A percentile compares a stretch with the other conserved stretches of the same genome.
These are phyloP conservation scores for Enteromius afrohamiltoni DNA, from an alignment of 2,797 vertebrate species.

Conservation along the genomic window DNA sequence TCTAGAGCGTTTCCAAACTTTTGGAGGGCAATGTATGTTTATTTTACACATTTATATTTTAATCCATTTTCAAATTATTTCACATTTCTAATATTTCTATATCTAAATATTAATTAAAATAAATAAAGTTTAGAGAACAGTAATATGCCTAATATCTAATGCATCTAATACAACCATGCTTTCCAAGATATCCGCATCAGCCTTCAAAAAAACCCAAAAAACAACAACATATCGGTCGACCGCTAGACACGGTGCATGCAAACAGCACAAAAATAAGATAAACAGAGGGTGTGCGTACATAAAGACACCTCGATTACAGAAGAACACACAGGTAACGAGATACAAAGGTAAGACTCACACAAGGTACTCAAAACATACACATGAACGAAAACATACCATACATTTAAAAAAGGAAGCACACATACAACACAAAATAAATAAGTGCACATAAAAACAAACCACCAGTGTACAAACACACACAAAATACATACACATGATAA, in stretches of 20 bases:
- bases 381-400: not conserved
- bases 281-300: constrained; percentile 16
- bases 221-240: no score
- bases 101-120: no score
- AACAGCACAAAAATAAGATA: constrained; percentile 23
- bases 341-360: constrained; percentile 22
- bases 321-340: not conserved
- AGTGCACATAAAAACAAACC: constrained; percentile 47
- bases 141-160: no score
- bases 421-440: constrained; percentile 15
- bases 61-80: no score
- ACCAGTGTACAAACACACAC: constrained; percentile 32
- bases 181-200: no score
- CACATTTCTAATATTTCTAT: no score
- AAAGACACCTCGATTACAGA: constrained; percentile 7
- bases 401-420: constrained; percentile 16
- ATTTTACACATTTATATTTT: no score
- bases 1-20: no score
- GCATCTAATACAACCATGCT: no score
- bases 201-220: no score
- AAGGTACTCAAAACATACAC: not conserved
- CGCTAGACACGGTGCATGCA: constrained; percentile 13
- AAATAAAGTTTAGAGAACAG: no score
- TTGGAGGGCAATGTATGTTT: no score
- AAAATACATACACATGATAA: constrained; percentile 10